A percentile compares a stretch with the other conserved stretches of the same genome.
These are phyloP conservation scores for Yponomeuta evonymella DNA, from an alignment of 2,888 invertebrate genomes.

Conservation along the genomic window DNA sequence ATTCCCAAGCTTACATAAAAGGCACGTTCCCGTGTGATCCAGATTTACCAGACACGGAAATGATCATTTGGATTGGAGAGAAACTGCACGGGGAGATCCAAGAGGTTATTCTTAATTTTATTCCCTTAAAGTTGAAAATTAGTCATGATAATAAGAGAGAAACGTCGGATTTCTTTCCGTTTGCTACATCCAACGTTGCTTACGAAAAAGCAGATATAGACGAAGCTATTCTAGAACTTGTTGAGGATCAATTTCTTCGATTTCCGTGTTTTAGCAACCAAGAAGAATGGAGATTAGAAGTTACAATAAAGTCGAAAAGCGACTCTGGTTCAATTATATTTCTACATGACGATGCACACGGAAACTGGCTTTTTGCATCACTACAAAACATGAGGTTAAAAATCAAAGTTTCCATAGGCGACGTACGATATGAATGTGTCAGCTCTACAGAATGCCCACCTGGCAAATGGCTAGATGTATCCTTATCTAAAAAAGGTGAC, in stretches of 20 bases:
- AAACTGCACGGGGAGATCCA: constrained; percentile 65
- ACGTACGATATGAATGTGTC: constrained; percentile 45
- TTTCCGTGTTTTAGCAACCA: constrained; percentile 54
- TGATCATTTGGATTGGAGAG: constrained; percentile 57
- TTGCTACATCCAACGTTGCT: constrained; percentile 48
- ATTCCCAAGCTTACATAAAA: constrained; percentile 41
- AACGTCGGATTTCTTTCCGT: constrained; percentile 39
- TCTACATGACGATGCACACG: constrained; percentile 35
- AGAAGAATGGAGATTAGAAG: constrained; percentile 52
- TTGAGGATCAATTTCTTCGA: constrained; percentile 51
- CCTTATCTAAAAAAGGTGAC: constrained; percentile 44
- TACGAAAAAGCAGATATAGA: constrained; percentile 53
- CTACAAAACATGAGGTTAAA: constrained; percentile 58
- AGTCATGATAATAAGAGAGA: constrained; percentile 30
- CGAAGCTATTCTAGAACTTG: constrained; percentile 52
- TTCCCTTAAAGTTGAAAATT: constrained; percentile 44
- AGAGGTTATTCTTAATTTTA: constrained; percentile 63
- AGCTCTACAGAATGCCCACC: constrained; percentile 50
- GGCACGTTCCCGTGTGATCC: constrained; percentile 57
- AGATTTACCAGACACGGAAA: constrained; percentile 47
- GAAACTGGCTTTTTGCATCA: constrained; percentile 48
- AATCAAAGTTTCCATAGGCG: constrained; percentile 43
- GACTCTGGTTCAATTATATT: constrained; percentile 55
- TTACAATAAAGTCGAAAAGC: constrained; percentile 52
- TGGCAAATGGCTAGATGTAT: constrained; percentile 60